Evolutionary conservation across 2,888 invertebrate genomes (phyloP).

Genomic region (Apodemia hepburni): DNA sequence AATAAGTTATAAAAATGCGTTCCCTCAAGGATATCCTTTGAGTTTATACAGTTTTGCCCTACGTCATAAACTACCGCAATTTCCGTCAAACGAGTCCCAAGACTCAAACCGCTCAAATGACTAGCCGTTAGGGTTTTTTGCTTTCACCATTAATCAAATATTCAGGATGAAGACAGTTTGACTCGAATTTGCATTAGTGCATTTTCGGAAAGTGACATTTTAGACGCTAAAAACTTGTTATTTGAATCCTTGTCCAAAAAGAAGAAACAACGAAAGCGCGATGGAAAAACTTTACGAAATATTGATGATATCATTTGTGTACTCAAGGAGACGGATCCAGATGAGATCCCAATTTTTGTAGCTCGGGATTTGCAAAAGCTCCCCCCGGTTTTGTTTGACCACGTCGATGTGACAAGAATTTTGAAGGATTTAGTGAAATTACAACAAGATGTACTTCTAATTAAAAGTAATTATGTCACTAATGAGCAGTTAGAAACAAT

Average conservation of each 20-base stretch:
- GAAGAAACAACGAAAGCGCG: slow-evolving; percentile 14
- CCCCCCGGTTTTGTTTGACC: slow-evolving; percentile 8
- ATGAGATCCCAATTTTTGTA: slow-evolving; percentile 23
- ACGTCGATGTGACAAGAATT: neutral
- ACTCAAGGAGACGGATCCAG: slow-evolving; percentile 21
- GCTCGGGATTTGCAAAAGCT: neutral
- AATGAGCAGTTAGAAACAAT: too few relatives aligned
- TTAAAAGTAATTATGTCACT: too few relatives aligned
- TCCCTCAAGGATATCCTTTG: neutral
- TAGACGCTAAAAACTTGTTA: too few relatives aligned
- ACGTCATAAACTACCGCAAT: neutral
- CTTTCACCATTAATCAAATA: neutral
- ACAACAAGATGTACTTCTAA: too few relatives aligned
- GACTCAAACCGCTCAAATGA: neutral
- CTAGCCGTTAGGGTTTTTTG: neutral
- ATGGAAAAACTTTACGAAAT: slow-evolving; percentile 16
- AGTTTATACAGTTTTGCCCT: neutral
- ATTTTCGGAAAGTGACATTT: too few relatives aligned
- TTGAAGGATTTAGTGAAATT: too few relatives aligned
- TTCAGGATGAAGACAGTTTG: too few relatives aligned
- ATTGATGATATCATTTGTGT: slow-evolving; percentile 18
- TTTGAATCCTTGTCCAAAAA: slow-evolving; percentile 14
- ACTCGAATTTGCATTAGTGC: slow-evolving; percentile 3
- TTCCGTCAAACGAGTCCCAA: neutral
- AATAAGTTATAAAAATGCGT: neutral